phyloP scores from a whole-genome alignment of 2,797 vertebrate genomes.

The Linurgus olivaceus region DNA sequence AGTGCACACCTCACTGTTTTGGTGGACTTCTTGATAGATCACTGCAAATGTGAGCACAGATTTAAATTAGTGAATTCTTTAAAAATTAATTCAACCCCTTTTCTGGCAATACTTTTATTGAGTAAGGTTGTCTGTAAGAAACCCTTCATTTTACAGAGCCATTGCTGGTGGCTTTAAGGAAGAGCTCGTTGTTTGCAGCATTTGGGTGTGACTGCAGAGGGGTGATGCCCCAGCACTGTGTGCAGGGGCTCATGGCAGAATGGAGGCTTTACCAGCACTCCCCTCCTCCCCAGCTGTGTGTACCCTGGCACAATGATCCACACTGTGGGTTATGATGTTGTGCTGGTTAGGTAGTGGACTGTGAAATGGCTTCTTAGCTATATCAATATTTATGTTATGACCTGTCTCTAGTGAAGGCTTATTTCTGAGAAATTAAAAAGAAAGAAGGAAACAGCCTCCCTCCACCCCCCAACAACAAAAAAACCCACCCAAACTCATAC shows the following conservation, averaged over 20 bases:
- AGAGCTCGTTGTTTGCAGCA: not conserved
- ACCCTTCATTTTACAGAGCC: not conserved
- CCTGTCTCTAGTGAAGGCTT: not conserved
- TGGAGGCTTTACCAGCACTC: fast-evolving
- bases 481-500: not conserved
- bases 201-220: not conserved
- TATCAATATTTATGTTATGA: not conserved
- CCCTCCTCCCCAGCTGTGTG: not conserved
- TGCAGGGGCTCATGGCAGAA: not conserved
- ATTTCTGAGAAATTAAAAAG: conserved; percentile 27
- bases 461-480: fast-evolving
- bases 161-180: not conserved
- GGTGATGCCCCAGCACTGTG: not conserved
- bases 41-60: not conserved
- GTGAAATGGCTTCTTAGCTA: not conserved
- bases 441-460: not conserved
- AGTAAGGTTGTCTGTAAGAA: not conserved
- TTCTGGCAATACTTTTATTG: not conserved
- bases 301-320: not conserved
- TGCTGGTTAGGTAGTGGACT: not conserved
- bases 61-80: not conserved
- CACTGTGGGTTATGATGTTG: not conserved
- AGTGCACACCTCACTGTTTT: not conserved
- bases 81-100: not conserved
- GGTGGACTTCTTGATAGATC: fast-evolving